Conservation (phyloP, 23 tunicate genomes). For the Trididemnum clinides region DNA sequence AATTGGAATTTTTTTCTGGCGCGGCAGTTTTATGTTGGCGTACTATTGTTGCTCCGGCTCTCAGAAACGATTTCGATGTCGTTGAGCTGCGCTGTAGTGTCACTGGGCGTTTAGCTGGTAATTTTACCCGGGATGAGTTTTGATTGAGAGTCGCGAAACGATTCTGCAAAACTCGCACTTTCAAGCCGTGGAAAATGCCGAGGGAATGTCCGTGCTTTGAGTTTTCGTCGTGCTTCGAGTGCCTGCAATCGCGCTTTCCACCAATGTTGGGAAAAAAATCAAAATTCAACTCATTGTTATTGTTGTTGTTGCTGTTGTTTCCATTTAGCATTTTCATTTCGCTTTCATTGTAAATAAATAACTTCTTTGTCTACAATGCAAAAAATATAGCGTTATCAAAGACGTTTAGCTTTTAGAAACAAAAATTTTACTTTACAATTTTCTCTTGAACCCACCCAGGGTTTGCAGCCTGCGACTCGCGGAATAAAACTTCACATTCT, state of each 20-base stretch:
- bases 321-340: constrained; percentile 10
- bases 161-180: constrained; percentile 13
- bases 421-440: too few species aligned
- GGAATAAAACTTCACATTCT: too few species aligned
- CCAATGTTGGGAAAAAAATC: not conserved
- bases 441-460: too few species aligned
- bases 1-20: too few species aligned
- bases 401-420: too few species aligned
- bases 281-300: not conserved
- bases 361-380: too few species aligned
- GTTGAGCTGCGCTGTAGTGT: constrained; percentile 36
- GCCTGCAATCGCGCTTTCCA: not conserved
- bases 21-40: not conserved
- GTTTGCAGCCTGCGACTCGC: too few species aligned
- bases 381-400: too few species aligned
- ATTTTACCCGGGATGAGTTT: not conserved
- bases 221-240: not conserved
- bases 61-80: constrained; percentile 5
- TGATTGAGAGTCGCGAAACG: constrained; percentile 39
- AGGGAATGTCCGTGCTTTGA: constrained; percentile 72
- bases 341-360: too few species aligned
- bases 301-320: constrained; percentile 25
- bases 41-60: not conserved
- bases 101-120: not conserved
- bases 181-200: constrained; percentile 70